A percentile compares a stretch with the other conserved stretches of the same genome.
Conservation (phyloP, 2,113 vertebrate species). For the Arothron firmamentum region DNA sequence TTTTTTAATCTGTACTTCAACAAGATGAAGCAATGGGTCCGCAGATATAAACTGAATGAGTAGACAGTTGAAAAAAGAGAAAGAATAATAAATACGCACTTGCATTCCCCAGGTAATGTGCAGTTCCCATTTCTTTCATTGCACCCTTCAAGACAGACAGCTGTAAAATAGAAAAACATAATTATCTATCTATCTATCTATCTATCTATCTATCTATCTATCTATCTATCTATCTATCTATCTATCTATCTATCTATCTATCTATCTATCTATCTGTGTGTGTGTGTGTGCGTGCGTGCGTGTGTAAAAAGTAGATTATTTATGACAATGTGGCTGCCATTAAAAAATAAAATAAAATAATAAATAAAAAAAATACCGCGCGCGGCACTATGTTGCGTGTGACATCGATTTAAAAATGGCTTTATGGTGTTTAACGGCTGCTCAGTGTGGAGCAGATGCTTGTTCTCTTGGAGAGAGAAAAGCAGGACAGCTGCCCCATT, state of each 20-base stretch:
- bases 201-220: no score
- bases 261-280: no score
- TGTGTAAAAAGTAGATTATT: not conserved
- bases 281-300: no score
- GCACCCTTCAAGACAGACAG: constrained; percentile 92
- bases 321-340: no score
- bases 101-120: constrained; percentile 89
- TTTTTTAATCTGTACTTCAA: not conserved
- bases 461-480: constrained; percentile 46
- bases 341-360: not conserved
- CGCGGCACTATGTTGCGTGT: constrained; percentile 32
- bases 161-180: constrained; percentile 66
- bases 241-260: not conserved
- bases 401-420: constrained; percentile 55
- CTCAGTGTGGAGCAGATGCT: constrained; percentile 76
- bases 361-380: constrained; percentile 18
- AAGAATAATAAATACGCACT: constrained; percentile 77
- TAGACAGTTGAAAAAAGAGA: not conserved
- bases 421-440: constrained; percentile 61
- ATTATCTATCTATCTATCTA: no score
- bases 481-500: constrained; percentile 79
- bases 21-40: not conserved
- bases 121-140: constrained; percentile 90
- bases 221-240: no score
- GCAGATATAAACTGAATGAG: not conserved